Conservation (phyloP, 2,113 vertebrate species). For the Cyanocitta stelleri region DNA sequence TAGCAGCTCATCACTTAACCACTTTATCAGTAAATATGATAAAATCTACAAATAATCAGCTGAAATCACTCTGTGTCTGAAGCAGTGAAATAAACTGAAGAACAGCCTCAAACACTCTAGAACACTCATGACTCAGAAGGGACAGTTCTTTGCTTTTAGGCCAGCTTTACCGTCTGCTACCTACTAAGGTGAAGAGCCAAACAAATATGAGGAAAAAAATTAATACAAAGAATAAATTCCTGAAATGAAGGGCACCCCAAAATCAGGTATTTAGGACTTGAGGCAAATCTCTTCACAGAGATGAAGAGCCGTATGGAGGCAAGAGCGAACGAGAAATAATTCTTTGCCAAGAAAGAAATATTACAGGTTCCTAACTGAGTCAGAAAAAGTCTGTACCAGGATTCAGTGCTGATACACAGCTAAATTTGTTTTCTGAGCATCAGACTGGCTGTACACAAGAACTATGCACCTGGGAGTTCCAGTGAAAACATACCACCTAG, state of each 20-base stretch:
- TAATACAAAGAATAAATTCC: neutral
- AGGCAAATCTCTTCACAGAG: neutral
- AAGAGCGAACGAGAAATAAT: neutral
- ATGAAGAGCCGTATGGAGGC: neutral
- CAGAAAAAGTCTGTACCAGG: neutral
- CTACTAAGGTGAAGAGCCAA: neutral
- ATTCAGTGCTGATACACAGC: neutral
- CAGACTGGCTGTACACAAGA: neutral
- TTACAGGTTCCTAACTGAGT: neutral
- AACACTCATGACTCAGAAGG: fast-evolving
- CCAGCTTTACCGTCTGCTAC: neutral
- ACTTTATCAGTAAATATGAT: neutral
- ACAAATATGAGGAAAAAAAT: neutral
- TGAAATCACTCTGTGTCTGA: neutral
- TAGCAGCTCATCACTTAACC: neutral
- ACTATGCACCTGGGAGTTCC: neutral
- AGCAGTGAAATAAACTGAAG: neutral
- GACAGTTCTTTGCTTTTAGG: neutral
- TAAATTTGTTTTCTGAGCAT: neutral
- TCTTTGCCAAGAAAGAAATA: neutral
- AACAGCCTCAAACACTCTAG: neutral
- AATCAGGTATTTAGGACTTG: neutral
- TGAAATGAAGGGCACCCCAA: neutral
- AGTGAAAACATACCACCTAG: neutral
- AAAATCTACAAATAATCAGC: neutral